Conservation (phyloP, 2,888 invertebrate species). For the Synanthedon andrenaeformis region DNA sequence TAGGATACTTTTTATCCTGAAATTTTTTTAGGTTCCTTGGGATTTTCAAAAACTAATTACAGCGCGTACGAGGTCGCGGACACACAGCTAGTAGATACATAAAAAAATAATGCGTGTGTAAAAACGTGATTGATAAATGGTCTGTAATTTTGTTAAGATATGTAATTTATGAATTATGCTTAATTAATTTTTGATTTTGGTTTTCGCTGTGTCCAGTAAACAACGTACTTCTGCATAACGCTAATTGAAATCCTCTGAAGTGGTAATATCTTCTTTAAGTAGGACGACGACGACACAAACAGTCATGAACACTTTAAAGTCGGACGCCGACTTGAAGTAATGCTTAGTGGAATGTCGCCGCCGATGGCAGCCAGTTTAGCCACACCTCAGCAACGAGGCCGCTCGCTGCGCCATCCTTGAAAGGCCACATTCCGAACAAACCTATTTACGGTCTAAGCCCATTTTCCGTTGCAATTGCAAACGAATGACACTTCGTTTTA, state of each 20-base stretch:
- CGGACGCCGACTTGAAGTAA: slow-evolving; percentile 1
- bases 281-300: not conserved
- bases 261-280: too few species aligned
- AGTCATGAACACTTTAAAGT: not conserved
- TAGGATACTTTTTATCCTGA: not conserved
- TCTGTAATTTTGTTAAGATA: too few species aligned
- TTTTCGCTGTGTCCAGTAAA: too few species aligned
- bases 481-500: slow-evolving; percentile 13
- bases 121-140: too few species aligned
- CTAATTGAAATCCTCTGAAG: too few species aligned
- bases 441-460: slow-evolving; percentile 56
- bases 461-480: slow-evolving; percentile 30
- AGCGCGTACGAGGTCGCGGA: not conserved
- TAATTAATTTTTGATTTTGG: too few species aligned
- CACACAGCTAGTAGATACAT: not conserved
- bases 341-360: slow-evolving; percentile 46
- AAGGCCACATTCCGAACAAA: slow-evolving; percentile 60
- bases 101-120: too few species aligned
- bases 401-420: slow-evolving; percentile 59
- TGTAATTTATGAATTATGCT: too few species aligned
- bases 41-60: not conserved
- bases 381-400: slow-evolving; percentile 53
- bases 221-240: too few species aligned
- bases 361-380: slow-evolving; percentile 24
- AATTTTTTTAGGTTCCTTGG: not conserved